Evolutionary conservation across 64 coral and sea anemone genomes (phyloP).

Genomic region (Cladopsammia gracilis): DNA sequence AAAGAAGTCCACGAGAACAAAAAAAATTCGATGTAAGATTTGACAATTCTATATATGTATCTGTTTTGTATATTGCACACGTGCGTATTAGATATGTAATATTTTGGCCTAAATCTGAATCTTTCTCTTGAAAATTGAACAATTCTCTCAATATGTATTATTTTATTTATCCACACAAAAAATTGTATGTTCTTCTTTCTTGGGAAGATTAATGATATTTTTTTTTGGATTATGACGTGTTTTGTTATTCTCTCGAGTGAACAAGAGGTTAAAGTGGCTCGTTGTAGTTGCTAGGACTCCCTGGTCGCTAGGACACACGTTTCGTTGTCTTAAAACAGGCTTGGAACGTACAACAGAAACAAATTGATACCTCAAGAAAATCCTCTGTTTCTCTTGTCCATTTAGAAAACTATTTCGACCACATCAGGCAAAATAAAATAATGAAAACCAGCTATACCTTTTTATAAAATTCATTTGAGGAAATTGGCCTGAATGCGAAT

Average conservation of each 20-base stretch:
- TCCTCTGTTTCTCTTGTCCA: background rate
- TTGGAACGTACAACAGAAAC: background rate
- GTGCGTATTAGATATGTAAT: slow-evolving; percentile 34
- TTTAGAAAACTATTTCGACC: background rate
- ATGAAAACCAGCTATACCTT: background rate
- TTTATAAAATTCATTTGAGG: background rate
- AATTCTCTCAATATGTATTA: background rate
- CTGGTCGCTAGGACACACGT: background rate
- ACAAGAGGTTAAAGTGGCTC: background rate
- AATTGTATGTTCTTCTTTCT: slow-evolving; percentile 2
- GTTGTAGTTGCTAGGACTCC: background rate
- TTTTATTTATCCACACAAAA: background rate
- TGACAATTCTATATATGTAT: slow-evolving; percentile 21
- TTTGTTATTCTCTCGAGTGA: background rate
- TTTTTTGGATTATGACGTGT: background rate
- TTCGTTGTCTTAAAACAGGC: background rate
- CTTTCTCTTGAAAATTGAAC: slow-evolving; percentile 5
- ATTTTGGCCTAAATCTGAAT: slow-evolving; percentile 10
- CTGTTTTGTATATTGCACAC: slow-evolving; percentile 13
- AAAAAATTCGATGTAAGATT: slow-evolving; percentile 4
- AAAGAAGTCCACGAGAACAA: slow-evolving; percentile 16
- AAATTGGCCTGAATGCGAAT: background rate
- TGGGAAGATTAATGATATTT: slow-evolving; percentile 11
- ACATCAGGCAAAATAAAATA: background rate
- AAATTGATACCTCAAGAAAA: background rate